Evolutionary conservation across 2,113 vertebrate species (phyloP).

Genomic region (Dryoscopus gambensis): DNA sequence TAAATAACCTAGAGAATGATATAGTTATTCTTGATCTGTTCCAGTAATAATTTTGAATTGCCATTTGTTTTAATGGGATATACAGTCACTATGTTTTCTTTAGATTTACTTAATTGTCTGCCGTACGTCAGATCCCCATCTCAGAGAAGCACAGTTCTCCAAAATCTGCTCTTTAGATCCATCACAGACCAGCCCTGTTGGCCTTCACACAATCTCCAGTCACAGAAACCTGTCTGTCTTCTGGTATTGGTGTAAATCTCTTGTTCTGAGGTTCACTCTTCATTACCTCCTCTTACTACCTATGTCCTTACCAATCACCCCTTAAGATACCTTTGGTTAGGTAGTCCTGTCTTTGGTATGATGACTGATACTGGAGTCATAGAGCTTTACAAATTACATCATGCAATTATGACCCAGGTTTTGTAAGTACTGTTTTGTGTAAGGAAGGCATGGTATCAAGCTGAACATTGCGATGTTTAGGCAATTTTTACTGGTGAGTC

Average conservation of each 20-base stretch:
- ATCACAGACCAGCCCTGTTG: not conserved
- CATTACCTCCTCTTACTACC: not conserved
- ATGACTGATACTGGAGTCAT: not conserved
- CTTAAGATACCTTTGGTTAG: not conserved
- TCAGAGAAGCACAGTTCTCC: not conserved
- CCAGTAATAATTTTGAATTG: not conserved
- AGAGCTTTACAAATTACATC: not conserved
- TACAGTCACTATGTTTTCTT: not conserved
- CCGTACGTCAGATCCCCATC: not conserved
- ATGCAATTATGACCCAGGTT: not conserved
- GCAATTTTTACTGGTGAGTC: not conserved
- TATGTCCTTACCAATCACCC: not conserved
- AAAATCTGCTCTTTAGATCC: not conserved
- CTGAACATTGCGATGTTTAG: not conserved
- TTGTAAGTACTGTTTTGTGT: not conserved
- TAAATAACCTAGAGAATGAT: not conserved
- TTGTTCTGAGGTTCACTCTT: not conserved
- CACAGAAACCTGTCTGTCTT: not conserved
- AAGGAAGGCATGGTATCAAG: not conserved
- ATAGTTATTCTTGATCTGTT: not conserved
- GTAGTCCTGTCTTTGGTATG: not conserved
- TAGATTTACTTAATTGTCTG: not conserved
- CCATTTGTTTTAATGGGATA: not conserved
- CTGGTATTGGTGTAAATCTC: not conserved
- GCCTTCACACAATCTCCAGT: not conserved